Percentiles rank a stretch among this genome's conserved stretches.
phyloP scores from a whole-genome alignment of 2,113 vertebrate species.

The Hypanus sabinus region DNA sequence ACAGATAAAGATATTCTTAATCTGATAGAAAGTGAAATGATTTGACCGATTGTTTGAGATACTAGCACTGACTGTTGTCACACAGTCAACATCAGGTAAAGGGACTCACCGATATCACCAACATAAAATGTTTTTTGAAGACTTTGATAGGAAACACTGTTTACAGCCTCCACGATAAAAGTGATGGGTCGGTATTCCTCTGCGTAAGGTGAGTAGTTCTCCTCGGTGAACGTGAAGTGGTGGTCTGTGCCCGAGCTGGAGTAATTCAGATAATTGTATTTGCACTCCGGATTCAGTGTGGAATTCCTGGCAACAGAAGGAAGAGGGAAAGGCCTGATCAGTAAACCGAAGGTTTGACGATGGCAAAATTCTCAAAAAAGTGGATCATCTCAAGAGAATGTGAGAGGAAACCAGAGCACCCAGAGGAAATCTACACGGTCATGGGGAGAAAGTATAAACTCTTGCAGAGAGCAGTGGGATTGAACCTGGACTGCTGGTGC shows the following conservation, averaged over 20 bases:
- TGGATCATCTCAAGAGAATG: not conserved
- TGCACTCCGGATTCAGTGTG: not conserved
- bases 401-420: no score
- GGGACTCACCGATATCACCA: not conserved
- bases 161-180: conserved; percentile 13
- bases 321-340: not conserved
- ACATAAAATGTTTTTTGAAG: not conserved
- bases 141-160: not conserved
- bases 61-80: not conserved
- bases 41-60: not conserved
- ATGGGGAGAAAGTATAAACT: no score
- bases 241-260: not conserved
- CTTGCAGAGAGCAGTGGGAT: no score
- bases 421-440: no score
- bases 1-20: no score
- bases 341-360: not conserved
- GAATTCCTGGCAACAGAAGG: not conserved
- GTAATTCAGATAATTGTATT: not conserved
- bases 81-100: not conserved
- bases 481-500: no score
- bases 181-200: not conserved
- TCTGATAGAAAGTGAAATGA: not conserved
- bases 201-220: not conserved
- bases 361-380: not conserved
- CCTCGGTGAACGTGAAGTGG: not conserved